Evolutionary conservation across 2,113 vertebrate species (phyloP), one percentile per base, ranked within the genome.

Genomic region (Arenaria interpres): DNA sequence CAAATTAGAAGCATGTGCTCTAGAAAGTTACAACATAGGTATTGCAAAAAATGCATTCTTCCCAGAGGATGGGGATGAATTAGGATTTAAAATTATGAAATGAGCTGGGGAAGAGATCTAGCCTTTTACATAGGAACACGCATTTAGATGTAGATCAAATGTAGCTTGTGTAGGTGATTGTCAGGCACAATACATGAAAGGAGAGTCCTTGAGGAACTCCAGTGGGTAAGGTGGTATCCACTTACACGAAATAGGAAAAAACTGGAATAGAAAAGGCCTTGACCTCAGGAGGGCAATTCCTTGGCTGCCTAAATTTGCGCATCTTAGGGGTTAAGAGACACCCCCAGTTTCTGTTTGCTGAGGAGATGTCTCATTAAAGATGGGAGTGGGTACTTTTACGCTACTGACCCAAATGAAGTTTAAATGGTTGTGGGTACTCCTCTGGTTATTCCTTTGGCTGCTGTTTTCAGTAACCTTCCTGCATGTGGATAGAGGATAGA

Each of bases 1-100:
- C 75, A 96, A 95, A 97, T 97, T 93, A 75, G 94, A 97, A 97
- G 93, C 96, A 97, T 97, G 75, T 97, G 97, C 81, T 74, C 64
- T 14, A 91, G 60, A 67, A 79, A 93, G 80, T 96, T 97, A 96
- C 93, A 95, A 95, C 93, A 96, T 86, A 97, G 94, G 95, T 97
- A 96, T 91, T 95, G 94, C 90, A 96, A 94, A 95, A 97, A 96
- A 92, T 78, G 90, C 60, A 25, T 88, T 83, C 88, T 89, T 93
- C 80, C 83, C 93, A 63, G 78, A 81, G 76, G 85, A 94, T 83
- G 54, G 88, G 69, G 81, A 60, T 54, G 60, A 93, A 56, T 87
- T 76, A 19, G 74, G 85, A 79, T 45, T 73, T 12, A 18, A 37
- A 67, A 72, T 91, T 66, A 80, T 75, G 77, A 93, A 94, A 86